Conservation (phyloP, 2,888 invertebrate genomes). For the Andrena dorsata region DNA sequence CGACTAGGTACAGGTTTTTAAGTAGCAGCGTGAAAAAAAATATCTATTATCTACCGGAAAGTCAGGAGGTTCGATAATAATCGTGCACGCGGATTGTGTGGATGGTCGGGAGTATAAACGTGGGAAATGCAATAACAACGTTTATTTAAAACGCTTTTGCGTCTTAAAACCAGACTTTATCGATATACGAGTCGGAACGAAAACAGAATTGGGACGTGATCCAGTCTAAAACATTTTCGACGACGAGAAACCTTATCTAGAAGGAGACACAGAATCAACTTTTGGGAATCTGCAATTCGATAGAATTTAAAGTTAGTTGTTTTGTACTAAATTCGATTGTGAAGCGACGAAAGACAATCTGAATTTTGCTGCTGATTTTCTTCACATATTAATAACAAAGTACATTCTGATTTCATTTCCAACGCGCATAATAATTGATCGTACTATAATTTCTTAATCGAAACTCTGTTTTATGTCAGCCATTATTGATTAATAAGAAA, state of each 20-base stretch:
- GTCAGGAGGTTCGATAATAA: conserved; percentile 54
- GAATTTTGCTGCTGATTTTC: neutral
- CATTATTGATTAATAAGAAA: neutral
- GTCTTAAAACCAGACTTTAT: conserved; percentile 21
- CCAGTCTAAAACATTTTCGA: neutral
- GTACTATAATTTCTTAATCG: neutral
- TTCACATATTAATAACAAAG: neutral
- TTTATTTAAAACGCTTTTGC: conserved; percentile 39
- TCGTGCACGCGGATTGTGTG: conserved; percentile 36
- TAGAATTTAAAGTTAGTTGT: neutral
- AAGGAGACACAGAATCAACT: neutral
- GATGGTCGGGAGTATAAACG: conserved; percentile 35
- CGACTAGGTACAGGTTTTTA: conserved; percentile 14
- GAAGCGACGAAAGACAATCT: neutral
- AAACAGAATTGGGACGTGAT: neutral
- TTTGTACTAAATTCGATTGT: neutral
- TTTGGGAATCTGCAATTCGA: neutral
- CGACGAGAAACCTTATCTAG: neutral
- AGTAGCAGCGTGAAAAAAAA: conserved; percentile 29
- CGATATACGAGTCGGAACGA: neutral
- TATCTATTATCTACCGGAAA: conserved; percentile 40
- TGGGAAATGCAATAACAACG: conserved; percentile 49
- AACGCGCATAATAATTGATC: neutral
- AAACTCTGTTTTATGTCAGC: neutral
- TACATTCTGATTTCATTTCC: neutral